These are phyloP conservation scores for Gari tellinella DNA, from an alignment of 2,888 invertebrate species.

Conservation along the genomic window DNA sequence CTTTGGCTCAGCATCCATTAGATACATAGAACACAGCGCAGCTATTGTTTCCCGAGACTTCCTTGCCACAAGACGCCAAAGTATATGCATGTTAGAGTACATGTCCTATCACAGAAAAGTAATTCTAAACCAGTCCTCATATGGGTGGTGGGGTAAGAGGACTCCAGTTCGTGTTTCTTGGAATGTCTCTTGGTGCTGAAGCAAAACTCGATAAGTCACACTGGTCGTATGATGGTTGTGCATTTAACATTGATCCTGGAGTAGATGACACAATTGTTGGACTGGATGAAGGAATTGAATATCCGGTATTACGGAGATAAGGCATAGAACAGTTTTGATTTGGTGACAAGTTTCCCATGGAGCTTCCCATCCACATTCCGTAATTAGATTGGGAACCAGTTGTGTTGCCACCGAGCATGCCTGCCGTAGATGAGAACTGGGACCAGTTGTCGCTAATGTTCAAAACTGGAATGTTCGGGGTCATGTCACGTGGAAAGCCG, in stretches of 20 bases:
- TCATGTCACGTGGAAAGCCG: slow-evolving; percentile 72
- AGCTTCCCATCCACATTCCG: slow-evolving; percentile 77
- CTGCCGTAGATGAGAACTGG: slow-evolving; percentile 70
- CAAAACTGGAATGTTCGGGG: slow-evolving; percentile 74
- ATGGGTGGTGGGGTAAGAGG: slow-evolving; percentile 78
- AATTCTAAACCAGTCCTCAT: slow-evolving; percentile 57
- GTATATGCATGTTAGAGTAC: slow-evolving; percentile 1
- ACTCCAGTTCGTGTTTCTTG: slow-evolving; percentile 73
- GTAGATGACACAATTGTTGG: slow-evolving; percentile 62
- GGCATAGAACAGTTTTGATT: slow-evolving; percentile 81
- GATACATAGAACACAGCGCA: too few relatives aligned
- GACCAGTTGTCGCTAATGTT: slow-evolving; percentile 79
- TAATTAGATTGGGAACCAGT: slow-evolving; percentile 70
- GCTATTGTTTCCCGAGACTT: not conserved
- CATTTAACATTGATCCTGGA: slow-evolving; percentile 55
- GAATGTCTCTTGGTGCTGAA: slow-evolving; percentile 62
- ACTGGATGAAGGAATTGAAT: slow-evolving; percentile 70
- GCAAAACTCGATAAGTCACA: slow-evolving; percentile 72
- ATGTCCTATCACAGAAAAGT: slow-evolving; percentile 36
- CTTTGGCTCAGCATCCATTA: too few relatives aligned
- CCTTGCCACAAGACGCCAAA: not conserved
- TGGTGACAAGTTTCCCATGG: slow-evolving; percentile 76
- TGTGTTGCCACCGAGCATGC: slow-evolving; percentile 68
- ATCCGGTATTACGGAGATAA: slow-evolving; percentile 73
- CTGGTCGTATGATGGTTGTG: slow-evolving; percentile 65